A percentile compares a stretch with the other conserved stretches of the same genome.
Evolutionary conservation across 2,113 vertebrate species (phyloP).

Genomic region (Peromyscus maniculatus): DNA sequence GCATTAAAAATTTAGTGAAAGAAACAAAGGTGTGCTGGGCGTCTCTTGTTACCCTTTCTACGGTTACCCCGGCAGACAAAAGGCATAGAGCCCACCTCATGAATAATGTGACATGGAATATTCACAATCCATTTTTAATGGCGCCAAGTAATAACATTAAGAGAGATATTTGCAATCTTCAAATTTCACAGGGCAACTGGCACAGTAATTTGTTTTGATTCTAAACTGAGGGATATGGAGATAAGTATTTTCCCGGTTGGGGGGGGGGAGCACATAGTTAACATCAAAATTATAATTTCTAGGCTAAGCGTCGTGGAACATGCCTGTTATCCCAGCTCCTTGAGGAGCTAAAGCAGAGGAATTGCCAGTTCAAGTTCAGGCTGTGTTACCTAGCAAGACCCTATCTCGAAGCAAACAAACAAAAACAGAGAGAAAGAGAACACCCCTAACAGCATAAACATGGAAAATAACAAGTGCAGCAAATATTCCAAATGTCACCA

Average conservation of each 20-base stretch:
- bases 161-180: constrained; percentile 90
- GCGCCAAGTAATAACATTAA: constrained; percentile 87
- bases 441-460: neutral
- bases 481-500: constrained; percentile 12
- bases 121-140: constrained; percentile 92
- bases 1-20: constrained; percentile 93
- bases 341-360: neutral
- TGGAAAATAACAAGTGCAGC: constrained; percentile 2
- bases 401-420: neutral
- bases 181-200: constrained; percentile 81
- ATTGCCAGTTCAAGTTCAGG: neutral
- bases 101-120: constrained; percentile 92
- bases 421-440: neutral
- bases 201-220: constrained; percentile 90
- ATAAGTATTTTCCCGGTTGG: neutral
- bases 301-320: neutral
- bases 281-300: constrained; percentile 38
- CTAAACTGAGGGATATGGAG: constrained; percentile 71
- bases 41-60: constrained; percentile 90
- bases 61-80: constrained; percentile 91
- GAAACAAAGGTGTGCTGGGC: constrained; percentile 91
- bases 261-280: neutral
- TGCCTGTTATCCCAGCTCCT: neutral
- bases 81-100: constrained; percentile 89
- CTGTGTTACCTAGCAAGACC: neutral